Percentiles rank a stretch among this genome's conserved stretches.
Conservation (phyloP, 2,113 vertebrate genomes). For the Oreamnos americanus region DNA sequence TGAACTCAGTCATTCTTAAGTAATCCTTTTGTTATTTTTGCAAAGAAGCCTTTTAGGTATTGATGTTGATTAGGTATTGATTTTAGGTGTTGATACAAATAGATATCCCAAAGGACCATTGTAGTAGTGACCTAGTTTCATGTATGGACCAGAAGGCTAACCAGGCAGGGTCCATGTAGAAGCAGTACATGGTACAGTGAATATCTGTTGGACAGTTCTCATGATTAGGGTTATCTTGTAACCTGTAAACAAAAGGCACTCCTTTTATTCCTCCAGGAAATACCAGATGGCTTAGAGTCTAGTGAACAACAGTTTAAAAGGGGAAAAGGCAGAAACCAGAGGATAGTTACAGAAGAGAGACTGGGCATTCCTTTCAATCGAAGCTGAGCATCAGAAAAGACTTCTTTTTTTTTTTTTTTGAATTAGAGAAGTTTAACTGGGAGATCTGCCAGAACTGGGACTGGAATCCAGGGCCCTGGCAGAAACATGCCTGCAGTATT, state of each 20-base stretch:
- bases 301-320: not conserved
- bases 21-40: not conserved
- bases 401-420: not conserved
- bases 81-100: not conserved
- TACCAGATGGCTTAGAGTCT: not conserved
- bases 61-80: not conserved
- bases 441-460: not conserved
- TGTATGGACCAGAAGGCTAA: not conserved
- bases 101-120: not conserved
- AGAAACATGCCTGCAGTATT: not conserved
- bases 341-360: not conserved
- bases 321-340: not conserved
- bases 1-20: not conserved
- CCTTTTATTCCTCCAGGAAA: not conserved
- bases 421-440: not conserved
- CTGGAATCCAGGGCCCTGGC: not conserved
- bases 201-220: not conserved
- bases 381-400: not conserved
- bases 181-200: fast-evolving
- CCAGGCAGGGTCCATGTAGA: not conserved
- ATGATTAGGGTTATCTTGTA: not conserved
- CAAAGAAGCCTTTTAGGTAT: not conserved
- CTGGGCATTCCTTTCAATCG: not conserved
- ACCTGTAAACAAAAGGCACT: not conserved
- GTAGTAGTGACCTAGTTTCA: not conserved